Base-by-base conservation (phyloP, 2,113 vertebrate species). In the Pelecanoides urinatrix region DNA sequence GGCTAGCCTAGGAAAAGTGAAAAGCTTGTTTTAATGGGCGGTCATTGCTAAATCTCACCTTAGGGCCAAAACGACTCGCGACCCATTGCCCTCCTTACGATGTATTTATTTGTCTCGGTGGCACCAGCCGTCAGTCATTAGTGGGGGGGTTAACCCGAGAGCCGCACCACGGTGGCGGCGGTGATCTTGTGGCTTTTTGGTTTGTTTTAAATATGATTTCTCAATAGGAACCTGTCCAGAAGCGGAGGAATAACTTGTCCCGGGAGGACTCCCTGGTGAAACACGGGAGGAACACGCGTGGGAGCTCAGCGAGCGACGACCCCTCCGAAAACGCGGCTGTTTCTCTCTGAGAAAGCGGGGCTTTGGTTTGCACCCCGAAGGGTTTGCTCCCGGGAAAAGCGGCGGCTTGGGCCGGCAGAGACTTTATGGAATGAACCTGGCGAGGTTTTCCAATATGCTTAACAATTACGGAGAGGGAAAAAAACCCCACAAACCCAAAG, bases 41-140 rank as follows among this genome's bases (percentile, higher is more conserved):
- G 92, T 96, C 95, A 94, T 89, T 94, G 91, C 86, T 89, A 93
- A 94, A 84, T 96, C 95, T 96, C 94, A 96, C 96, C 94, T 96
- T 94, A 77, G 92, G 96, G 95, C 93, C 94, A 95, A 94, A 96
- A 94, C 94, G 92, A 84, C 95, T 92, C 76, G 86, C 94, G 97
- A 97, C 96, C 97, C 95, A 89, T 96, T 95, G 95, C 95, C 92
- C 95, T 95, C 95, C 94, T 97, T 89, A 94, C 94, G 91, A 96
- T 89, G 95, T 96, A 97, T 97, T 96, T 96, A 96, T 96, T 97
- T 95, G 94, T 94, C 94, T 95, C 95, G 6, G 88, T 89, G 97
- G 95, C 97, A 91, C 97, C 91, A 94, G 97, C 91, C 95, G 96
- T 92, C 95, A 95, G 97, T 95, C 96, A 96, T 88, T 86, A 67